Conservation (phyloP, 2,113 vertebrate genomes). For the Dolichallabes microphthalmus region DNA sequence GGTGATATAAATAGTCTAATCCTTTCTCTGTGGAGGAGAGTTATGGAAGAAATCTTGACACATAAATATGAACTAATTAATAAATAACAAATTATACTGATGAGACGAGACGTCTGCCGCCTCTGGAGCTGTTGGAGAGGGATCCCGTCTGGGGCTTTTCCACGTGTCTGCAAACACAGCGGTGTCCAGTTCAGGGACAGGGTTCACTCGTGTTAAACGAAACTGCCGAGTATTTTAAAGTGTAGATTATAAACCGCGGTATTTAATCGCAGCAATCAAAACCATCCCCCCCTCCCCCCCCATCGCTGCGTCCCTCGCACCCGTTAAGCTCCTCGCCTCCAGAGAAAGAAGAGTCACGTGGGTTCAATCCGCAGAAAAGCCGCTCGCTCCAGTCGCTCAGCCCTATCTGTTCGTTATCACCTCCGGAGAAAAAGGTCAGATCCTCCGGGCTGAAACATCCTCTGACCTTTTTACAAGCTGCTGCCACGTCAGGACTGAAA, state of each 20-base stretch:
- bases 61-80: too few relatives aligned
- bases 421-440: conserved; percentile 11
- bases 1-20: too few relatives aligned
- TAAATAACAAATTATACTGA: too few relatives aligned
- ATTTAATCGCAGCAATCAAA: too few relatives aligned
- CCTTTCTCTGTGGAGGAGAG: not conserved
- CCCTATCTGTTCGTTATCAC: not conserved
- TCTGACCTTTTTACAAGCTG: not conserved
- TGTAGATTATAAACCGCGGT: not conserved
- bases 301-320: not conserved
- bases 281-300: too few relatives aligned
- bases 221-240: not conserved
- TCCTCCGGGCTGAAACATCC: not conserved
- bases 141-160: not conserved
- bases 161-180: not conserved
- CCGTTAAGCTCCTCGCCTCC: not conserved
- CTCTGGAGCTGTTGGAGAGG: not conserved
- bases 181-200: not conserved
- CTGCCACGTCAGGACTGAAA: not conserved
- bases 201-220: not conserved
- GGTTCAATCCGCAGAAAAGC: not conserved
- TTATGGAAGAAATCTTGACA: too few relatives aligned
- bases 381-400: not conserved
- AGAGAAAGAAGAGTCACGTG: not conserved
- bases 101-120: too few relatives aligned